Conservation (phyloP, 2,888 invertebrate species). For the Tanypteryx hageni region DNA sequence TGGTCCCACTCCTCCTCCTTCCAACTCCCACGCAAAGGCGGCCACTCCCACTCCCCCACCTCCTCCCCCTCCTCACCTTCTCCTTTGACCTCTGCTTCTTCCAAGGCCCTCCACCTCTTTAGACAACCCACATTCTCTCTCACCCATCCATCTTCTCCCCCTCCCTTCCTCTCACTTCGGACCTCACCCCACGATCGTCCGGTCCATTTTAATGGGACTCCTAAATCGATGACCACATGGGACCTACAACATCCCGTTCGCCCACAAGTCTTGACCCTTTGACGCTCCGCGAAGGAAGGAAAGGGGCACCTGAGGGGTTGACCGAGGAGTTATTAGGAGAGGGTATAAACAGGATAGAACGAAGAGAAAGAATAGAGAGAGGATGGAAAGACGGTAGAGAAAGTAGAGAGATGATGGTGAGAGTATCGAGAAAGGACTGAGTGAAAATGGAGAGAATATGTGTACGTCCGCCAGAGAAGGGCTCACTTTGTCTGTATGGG, state of each 20-base stretch:
- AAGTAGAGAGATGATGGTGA: not conserved
- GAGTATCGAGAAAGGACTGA: not conserved
- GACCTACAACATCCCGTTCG: conserved; percentile 54
- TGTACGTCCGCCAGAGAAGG: too few species aligned
- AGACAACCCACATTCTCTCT: not conserved
- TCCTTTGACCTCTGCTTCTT: conserved; percentile 16
- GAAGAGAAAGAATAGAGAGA: not conserved
- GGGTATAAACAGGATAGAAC: not conserved
- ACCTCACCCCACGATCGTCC: not conserved
- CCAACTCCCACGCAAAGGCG: not conserved
- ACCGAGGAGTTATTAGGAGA: not conserved
- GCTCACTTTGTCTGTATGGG: too few species aligned
- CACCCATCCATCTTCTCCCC: not conserved
- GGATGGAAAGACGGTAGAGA: too few species aligned
- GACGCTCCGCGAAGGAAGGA: conserved; percentile 18
- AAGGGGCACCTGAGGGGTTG: not conserved
- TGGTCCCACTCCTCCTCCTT: not conserved
- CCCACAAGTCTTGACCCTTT: conserved; percentile 50
- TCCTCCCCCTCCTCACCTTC: conserved; percentile 1
- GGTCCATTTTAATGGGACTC: conserved; percentile 60
- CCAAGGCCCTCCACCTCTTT: not conserved
- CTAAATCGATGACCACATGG: conserved; percentile 50
- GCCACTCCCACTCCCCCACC: conserved; percentile 1
- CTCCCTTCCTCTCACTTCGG: not conserved
- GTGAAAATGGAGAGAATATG: not conserved